Base-by-base conservation (phyloP, 2,888 invertebrate genomes). In the Drosophila demipolita region DNA sequence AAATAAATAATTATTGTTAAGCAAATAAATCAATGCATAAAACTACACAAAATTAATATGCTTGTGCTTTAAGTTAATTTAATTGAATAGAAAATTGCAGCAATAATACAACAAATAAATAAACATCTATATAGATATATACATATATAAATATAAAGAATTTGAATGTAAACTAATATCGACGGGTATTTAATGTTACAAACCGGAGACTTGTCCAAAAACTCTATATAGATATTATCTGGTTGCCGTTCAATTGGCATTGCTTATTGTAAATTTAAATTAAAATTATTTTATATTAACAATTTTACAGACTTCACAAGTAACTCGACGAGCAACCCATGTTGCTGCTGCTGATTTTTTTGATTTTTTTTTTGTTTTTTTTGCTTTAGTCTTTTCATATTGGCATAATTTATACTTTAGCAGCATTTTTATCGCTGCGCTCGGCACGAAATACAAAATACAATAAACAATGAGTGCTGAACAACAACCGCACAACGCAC, bases 371-470 rank as follows among this genome's bases (percentile, higher is more conserved):
- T 29, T 23, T 23, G 49, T 64, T 32, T 60, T 50, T 55, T 32
- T 49, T 60, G 61, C 36, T 71, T 72, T 62, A 57, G 65, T 64
- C 84, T 83, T 86, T 84, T 78, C 74, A 78, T 88, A 80, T 85
- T 87, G 89, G 82, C 85, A 85, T 85, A 89, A 85, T 85, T 85
- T 85, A 85, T 85, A 85, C 89, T 80, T 87, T 89, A 80, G 89
- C 87, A 85, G 85, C 85, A 89, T 84, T 85, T 85, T 89, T 85
- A 85, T 85, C 89, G 85, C 89, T 86, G 89, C 82, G 87, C 85
- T 89, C 87, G 75, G 82, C 85, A 70, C 62, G 75, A 77, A 79
- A 83, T 77, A 75, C 76, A 67, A 80, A 81, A 82, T 68, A 83
- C 67, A 84, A 89, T 89, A 87, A 82, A 85, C 89, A 84, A 84